These are phyloP conservation scores for Donacobius atricapilla DNA, from an alignment of 2,113 vertebrate species.

Conservation along the genomic window DNA sequence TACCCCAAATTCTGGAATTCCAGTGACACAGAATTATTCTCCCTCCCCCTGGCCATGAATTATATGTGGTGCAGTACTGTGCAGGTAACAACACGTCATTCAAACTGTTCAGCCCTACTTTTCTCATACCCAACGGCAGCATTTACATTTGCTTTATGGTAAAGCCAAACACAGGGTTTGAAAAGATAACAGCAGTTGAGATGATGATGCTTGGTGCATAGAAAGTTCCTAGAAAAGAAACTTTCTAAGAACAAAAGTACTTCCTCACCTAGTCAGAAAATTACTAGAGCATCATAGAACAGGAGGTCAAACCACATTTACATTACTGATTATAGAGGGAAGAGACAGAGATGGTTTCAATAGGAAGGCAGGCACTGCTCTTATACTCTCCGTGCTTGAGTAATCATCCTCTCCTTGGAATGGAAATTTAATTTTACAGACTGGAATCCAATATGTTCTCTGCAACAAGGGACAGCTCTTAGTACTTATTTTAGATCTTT, in stretches of 20 bases:
- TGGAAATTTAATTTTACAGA: neutral
- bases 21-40: neutral
- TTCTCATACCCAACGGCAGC: neutral
- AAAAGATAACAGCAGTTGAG: constrained; percentile 37
- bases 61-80: neutral
- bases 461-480: neutral
- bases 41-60: neutral
- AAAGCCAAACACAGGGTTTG: neutral
- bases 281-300: neutral
- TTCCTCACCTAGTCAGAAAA: constrained; percentile 3
- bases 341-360: neutral
- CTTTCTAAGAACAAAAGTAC: constrained; percentile 28
- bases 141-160: neutral
- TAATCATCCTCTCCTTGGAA: neutral
- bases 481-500: constrained; percentile 2
- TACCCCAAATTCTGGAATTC: neutral
- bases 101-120: neutral
- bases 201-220: neutral
- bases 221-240: neutral
- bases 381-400: neutral
- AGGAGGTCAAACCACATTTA: neutral
- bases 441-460: neutral
- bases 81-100: neutral
- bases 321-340: neutral
- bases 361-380: neutral